Base-by-base conservation (phyloP, 1,140 invertebrate species). In the Bombus impatiens region DNA sequence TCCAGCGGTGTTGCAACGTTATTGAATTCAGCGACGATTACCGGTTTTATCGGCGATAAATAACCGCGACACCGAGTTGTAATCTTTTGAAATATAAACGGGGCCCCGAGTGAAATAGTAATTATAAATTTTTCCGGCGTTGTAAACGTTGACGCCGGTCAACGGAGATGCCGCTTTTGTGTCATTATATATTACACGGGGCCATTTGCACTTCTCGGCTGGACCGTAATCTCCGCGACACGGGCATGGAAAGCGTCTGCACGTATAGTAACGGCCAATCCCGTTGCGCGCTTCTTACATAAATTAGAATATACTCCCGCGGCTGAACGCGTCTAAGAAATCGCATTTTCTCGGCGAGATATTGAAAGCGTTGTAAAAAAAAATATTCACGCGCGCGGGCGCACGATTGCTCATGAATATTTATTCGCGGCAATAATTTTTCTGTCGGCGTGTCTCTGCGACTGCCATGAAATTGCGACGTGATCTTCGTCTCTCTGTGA, bases 251-350 rank as follows among this genome's bases (percentile, higher is more conserved):
- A 86, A 80, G 42, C 67, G 47, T 62, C 78, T 57, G 53, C n/a
- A 22, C 68, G 83, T 67, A 65, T 57, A 65, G 53, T 15, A 72
- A 44, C 42, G 57, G 59, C 71, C 84, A 81, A 81, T 86, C 71
- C 84, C 79, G 78, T 75, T 81, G 84, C 37, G 22, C 42, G 84
- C 42, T 59, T 47, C 71, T 76, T 82, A 86, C 84, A 86, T 86
- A 86, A 86, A 86, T 86, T 86, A 82, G 70, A 81, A 74, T 75
- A 75, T 82, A 42, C 71, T 74, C 78, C 37, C 44, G 76, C 76
- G 84, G 68, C 67, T 32, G 68, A 80, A 59, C 78, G 35, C 68
- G 70, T 85, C 84, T 57, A 86, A 82, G 79, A 57, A 68, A 74
- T 81, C 40, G 70, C 79, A 53, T 81, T 81, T 86, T 81, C 84